Base-by-base conservation (phyloP, 2,113 vertebrate genomes). In the Vicugna pacos region DNA sequence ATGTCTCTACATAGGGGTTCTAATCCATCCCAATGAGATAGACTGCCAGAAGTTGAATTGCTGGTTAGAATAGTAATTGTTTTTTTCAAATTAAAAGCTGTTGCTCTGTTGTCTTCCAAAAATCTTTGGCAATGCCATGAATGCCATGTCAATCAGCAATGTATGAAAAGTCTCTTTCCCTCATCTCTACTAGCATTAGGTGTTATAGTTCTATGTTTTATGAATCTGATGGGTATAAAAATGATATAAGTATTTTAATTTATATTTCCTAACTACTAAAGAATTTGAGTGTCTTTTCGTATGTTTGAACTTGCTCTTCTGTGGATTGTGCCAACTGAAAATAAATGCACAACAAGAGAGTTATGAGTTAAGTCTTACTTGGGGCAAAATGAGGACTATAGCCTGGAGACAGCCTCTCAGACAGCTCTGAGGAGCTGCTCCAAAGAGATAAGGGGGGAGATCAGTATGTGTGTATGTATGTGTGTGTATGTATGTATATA, bases 151-250 rank as follows among this genome's bases (percentile, higher is more conserved):
- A 50, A 83, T 93, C 54, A 62, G 16, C 58, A 87, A 28, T 50
- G 22, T 62, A 80, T 72, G n/a, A 73, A 79, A 95, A 91, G 62
- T 67, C 65, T 28, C 72, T 72, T 91, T 65, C n/a, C n/a, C 13
- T 93, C 26, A 70, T 89, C 60, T 88, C 60, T 76, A 50, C n/a
- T 58, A 56, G 73, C 38, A 54, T 80, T 80, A 95, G 20, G n/a
- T 85, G 20, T 75, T 93, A 80, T 6, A 69, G 32, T 86, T 94
- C 42, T 75, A 12, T 52, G 62, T 30, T 77, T 96, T 91, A 56
- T 94, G 70, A 94, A 58, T 93, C n/a, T 95, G 65, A 75, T 85
- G 54, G 10, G 28, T 91, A 35, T 79, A 65, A 96, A 96, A 94
- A 95, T 65, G 79, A 52, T 62, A 72, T 81, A 76, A 79, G 79